Evolutionary conservation across 2,797 vertebrate species (phyloP).

Genomic region (Toxotes lorentzi): DNA sequence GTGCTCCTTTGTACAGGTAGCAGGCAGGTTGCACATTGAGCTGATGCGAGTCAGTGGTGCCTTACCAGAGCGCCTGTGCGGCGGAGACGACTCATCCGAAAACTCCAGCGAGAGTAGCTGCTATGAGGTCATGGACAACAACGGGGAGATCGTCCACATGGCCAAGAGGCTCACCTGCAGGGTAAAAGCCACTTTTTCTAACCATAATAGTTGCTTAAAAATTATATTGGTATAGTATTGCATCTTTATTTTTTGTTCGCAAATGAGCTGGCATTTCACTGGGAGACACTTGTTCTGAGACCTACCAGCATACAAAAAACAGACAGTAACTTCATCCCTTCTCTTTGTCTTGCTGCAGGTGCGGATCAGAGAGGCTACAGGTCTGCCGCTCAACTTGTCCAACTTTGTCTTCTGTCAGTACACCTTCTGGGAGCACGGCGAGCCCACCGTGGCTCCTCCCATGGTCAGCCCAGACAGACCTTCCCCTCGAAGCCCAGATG

Average conservation of each 20-base stretch:
- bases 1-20: constrained; percentile 85
- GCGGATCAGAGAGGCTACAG: constrained; percentile 95
- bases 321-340: neutral
- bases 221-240: neutral
- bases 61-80: constrained; percentile 89
- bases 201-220: neutral
- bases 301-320: neutral
- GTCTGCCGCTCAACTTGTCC: constrained; percentile 94
- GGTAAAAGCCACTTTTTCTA: constrained; percentile 73
- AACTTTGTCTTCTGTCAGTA: constrained; percentile 99
- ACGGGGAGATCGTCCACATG: constrained; percentile 93
- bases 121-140: constrained; percentile 93
- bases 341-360: constrained; percentile 84
- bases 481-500: constrained; percentile 87
- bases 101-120: constrained; percentile 98
- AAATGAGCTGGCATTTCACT: neutral
- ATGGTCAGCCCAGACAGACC: constrained; percentile 95
- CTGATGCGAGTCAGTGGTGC: constrained; percentile 93
- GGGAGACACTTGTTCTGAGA: neutral
- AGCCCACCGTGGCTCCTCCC: constrained; percentile 93
- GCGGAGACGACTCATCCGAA: constrained; percentile 96
- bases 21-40: constrained; percentile 95
- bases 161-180: constrained; percentile 94
- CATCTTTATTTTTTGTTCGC: neutral
- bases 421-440: constrained; percentile 95